A percentile compares a stretch with the other conserved stretches of the same genome.
These are phyloP conservation scores for Gryllus longicercus DNA, from an alignment of 2,888 invertebrate genomes.

Conservation along the genomic window DNA sequence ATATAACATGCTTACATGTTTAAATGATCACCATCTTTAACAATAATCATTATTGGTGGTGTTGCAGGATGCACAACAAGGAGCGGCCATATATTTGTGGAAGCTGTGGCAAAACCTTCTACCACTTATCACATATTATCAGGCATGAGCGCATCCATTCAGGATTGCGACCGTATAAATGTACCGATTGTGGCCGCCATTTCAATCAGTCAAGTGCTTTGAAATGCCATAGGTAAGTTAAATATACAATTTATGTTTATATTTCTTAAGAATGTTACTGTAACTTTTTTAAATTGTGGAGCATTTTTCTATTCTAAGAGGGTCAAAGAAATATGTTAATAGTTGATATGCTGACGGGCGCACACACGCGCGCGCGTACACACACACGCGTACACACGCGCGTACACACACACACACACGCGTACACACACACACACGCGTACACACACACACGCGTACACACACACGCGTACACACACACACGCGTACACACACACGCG, in stretches of 20 bases:
- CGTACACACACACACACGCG: too few relatives aligned
- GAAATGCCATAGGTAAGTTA: conserved; percentile 40
- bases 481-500: too few relatives aligned
- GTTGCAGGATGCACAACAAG: conserved; percentile 44
- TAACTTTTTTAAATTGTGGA: background rate
- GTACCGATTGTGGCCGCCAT: conserved; percentile 43
- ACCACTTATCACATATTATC: conserved; percentile 47
- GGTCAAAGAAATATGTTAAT: too few relatives aligned
- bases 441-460: too few relatives aligned
- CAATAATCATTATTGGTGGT: background rate
- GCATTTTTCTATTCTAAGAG: too few relatives aligned
- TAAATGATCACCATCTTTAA: too few relatives aligned
- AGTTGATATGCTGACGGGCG: too few relatives aligned
- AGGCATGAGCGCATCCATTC: conserved; percentile 46
- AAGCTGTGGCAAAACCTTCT: conserved; percentile 46
- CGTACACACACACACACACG: too few relatives aligned
- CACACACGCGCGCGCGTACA: too few relatives aligned
- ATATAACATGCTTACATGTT: too few relatives aligned
- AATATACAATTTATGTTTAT: background rate
- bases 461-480: too few relatives aligned
- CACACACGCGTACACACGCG: too few relatives aligned
- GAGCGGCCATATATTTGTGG: conserved; percentile 47
- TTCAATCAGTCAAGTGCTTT: conserved; percentile 44
- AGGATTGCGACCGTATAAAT: conserved; percentile 42
- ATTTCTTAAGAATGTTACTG: background rate